phyloP scores from a whole-genome alignment of 2,888 invertebrate species.

The Drosophila anceps region DNA sequence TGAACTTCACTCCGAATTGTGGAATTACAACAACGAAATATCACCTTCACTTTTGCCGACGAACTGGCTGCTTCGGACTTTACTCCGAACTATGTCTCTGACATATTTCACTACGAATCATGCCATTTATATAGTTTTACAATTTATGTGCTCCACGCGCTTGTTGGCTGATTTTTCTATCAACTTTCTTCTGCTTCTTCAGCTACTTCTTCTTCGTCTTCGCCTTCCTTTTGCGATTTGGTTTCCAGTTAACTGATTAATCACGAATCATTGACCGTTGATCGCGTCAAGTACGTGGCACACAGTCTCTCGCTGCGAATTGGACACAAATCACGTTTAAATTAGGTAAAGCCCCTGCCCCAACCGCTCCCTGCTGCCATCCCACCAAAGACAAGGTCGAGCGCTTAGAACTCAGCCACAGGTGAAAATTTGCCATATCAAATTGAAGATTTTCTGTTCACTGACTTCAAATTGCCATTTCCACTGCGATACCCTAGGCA shows the following conservation, averaged over 20 bases:
- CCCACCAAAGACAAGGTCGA: constrained; percentile 41
- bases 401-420: constrained; percentile 8
- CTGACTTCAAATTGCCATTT: background rate
- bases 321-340: constrained; percentile 64
- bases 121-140: background rate
- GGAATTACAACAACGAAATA: background rate
- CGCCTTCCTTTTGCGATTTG: constrained; percentile 15
- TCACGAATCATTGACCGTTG: constrained; percentile 60
- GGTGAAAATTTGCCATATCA: constrained; percentile 33
- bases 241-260: constrained; percentile 52
- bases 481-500: background rate
- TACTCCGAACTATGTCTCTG: background rate
- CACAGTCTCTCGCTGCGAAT: constrained; percentile 37
- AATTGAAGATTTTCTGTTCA: constrained; percentile 5
- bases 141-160: constrained; percentile 2
- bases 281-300: constrained; percentile 60
- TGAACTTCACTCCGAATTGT: background rate
- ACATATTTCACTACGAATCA: background rate
- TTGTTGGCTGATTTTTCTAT: constrained; percentile 23
- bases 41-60: background rate
- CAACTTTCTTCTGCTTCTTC: constrained; percentile 40
- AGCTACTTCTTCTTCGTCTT: background rate
- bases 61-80: background rate
- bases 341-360: constrained; percentile 5
- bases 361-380: background rate